These are phyloP conservation scores for Scaptomyza tumidula DNA, from an alignment of 2,888 invertebrate species.

Conservation along the genomic window DNA sequence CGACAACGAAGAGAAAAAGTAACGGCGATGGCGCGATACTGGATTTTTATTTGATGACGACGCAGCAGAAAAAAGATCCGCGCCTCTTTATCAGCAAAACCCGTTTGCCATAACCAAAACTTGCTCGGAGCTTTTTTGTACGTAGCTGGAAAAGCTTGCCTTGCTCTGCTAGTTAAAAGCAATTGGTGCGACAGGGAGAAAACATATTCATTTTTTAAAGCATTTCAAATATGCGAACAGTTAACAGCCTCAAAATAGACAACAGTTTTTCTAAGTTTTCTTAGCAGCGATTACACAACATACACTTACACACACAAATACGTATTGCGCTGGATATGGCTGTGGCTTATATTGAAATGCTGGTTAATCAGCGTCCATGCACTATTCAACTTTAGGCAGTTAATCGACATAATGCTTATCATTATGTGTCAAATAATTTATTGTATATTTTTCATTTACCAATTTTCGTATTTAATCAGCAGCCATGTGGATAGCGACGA, in stretches of 20 bases:
- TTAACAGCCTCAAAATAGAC: conserved; percentile 47
- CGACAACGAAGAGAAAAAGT: conserved; percentile 53
- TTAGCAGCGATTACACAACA: conserved; percentile 49
- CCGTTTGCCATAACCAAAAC: conserved; percentile 49
- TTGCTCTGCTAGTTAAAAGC: not conserved
- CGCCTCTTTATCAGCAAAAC: conserved; percentile 56
- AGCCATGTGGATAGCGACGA: conserved; percentile 27
- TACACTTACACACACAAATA: conserved; percentile 5
- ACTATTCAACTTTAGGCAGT: conserved; percentile 1
- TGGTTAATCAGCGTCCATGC: not conserved
- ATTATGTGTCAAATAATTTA: conserved; percentile 20
- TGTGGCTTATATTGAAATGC: not conserved
- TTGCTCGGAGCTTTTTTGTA: conserved; percentile 36
- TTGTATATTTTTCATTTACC: conserved; percentile 21
- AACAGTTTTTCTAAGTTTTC: conserved; percentile 7
- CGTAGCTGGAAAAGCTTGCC: conserved; percentile 71
- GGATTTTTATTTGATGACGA: conserved; percentile 38
- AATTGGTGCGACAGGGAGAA: conserved; percentile 1
- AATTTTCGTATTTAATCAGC: conserved; percentile 18
- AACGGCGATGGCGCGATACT: conserved; percentile 70
- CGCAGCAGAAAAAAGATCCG: conserved; percentile 41
- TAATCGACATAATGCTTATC: conserved; percentile 37
- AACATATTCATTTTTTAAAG: not conserved
- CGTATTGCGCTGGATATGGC: not conserved
- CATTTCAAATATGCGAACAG: conserved; percentile 11